Conservation (phyloP, 64 coral and sea anemone genomes). For the Astreopora myriophthalma region DNA sequence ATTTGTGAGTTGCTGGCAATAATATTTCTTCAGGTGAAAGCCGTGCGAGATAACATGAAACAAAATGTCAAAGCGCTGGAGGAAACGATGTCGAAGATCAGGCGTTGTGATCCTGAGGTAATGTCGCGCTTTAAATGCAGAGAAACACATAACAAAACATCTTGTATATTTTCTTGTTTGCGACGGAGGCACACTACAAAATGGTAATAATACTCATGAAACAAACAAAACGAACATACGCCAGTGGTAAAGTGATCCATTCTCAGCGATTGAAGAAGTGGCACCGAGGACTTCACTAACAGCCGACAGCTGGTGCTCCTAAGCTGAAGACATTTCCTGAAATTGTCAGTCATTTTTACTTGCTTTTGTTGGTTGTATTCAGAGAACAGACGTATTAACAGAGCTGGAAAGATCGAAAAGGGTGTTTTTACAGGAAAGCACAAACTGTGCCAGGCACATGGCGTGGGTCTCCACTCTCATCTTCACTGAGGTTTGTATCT, state of each 20-base stretch:
- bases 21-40: constrained; percentile 70
- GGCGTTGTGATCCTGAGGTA: constrained; percentile 84
- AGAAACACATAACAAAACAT: no score
- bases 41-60: constrained; percentile 90
- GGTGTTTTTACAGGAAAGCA: constrained; percentile 88
- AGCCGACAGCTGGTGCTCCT: no score
- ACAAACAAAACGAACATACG: no score
- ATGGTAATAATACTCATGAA: no score
- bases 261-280: no score
- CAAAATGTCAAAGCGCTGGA: constrained; percentile 95
- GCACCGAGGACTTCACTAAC: no score
- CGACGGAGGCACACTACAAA: no score
- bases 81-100: constrained; percentile 77
- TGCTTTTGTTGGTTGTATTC: neutral
- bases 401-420: constrained; percentile 84
- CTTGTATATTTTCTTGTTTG: no score
- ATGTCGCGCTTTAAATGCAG: neutral
- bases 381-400: constrained; percentile 79
- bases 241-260: no score
- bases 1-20: no score
- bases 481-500: constrained; percentile 77
- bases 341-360: neutral
- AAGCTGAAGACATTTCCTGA: no score
- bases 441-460: constrained; percentile 95
- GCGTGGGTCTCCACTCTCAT: constrained; percentile 95